A percentile compares a stretch with the other conserved stretches of the same genome.
These are phyloP conservation scores for Ochlodes sylvanus DNA, from an alignment of 2,888 invertebrate species.

Conservation along the genomic window DNA sequence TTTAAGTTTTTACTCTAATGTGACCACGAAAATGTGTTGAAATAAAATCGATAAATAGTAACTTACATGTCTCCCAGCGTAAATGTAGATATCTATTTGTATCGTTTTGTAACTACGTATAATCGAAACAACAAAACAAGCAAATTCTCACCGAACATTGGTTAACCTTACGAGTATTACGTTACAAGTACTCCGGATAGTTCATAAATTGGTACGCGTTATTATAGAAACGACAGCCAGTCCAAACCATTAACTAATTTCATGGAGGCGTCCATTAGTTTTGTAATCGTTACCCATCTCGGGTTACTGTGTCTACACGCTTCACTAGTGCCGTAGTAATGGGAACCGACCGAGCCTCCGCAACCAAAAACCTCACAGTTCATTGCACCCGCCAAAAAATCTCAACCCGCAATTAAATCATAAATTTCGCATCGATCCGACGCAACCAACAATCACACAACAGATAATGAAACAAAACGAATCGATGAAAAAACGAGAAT, in stretches of 20 bases:
- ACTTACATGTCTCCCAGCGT: background rate
- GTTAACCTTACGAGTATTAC: constrained; percentile 30
- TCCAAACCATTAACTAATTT: constrained; percentile 37
- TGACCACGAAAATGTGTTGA: no score
- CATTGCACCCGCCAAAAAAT: constrained; percentile 58
- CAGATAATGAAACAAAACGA: constrained; percentile 80
- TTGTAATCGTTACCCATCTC: constrained; percentile 47
- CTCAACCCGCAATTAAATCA: constrained; percentile 80
- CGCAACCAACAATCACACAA: constrained; percentile 82
- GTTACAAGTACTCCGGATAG: constrained; percentile 32
- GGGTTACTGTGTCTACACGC: constrained; percentile 57
- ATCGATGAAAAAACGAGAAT: constrained; percentile 59
- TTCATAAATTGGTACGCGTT: constrained; percentile 37
- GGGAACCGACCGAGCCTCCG: constrained; percentile 38
- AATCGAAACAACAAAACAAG: constrained; percentile 26
- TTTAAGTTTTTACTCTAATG: no score
- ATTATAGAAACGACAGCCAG: constrained; percentile 33
- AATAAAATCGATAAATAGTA: no score
- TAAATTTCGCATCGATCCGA: constrained; percentile 79
- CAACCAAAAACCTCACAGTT: constrained; percentile 43
- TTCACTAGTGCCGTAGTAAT: constrained; percentile 49
- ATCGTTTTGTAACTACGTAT: constrained; percentile 27
- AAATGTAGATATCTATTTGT: constrained; percentile 1
- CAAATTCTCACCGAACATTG: constrained; percentile 26
- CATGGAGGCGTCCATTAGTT: constrained; percentile 35